Conservation (phyloP, 2,888 invertebrate genomes). For the Blastobasis lacticolella region DNA sequence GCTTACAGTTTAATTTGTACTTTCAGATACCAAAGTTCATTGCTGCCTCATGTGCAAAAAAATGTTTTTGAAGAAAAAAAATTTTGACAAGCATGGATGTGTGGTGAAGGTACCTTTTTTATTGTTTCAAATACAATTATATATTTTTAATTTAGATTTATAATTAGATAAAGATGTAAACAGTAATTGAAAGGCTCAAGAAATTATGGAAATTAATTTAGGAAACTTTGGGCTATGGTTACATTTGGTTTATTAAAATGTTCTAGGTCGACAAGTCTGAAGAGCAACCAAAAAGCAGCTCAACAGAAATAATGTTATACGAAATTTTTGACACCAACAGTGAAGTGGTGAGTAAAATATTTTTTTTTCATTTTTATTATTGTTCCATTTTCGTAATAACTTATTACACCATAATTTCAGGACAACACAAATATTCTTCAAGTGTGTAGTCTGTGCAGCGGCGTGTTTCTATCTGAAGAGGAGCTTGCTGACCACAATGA, state of each 20-base stretch:
- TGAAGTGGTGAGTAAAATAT: slow-evolving; percentile 27
- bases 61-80: slow-evolving; percentile 42
- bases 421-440: slow-evolving; percentile 29
- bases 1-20: slow-evolving; percentile 3
- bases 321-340: slow-evolving; percentile 35
- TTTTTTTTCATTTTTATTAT: background rate
- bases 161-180: background rate
- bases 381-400: background rate
- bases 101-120: slow-evolving; percentile 15
- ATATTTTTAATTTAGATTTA: slow-evolving; percentile 1
- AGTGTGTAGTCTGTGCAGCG: slow-evolving; percentile 48
- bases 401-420: slow-evolving; percentile 19
- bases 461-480: slow-evolving; percentile 39
- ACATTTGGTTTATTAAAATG: too few species aligned
- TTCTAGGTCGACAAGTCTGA: slow-evolving; percentile 9
- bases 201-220: too few species aligned
- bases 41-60: slow-evolving; percentile 53
- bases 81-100: slow-evolving; percentile 43
- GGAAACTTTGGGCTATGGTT: too few species aligned
- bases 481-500: slow-evolving; percentile 51
- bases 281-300: slow-evolving; percentile 13
- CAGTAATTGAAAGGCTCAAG: too few species aligned
- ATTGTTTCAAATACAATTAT: slow-evolving; percentile 5
- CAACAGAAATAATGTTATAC: slow-evolving; percentile 35
- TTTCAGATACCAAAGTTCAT: slow-evolving; percentile 46